phyloP scores from a whole-genome alignment of 2,797 vertebrate species.

The Spinus olivaceus region DNA sequence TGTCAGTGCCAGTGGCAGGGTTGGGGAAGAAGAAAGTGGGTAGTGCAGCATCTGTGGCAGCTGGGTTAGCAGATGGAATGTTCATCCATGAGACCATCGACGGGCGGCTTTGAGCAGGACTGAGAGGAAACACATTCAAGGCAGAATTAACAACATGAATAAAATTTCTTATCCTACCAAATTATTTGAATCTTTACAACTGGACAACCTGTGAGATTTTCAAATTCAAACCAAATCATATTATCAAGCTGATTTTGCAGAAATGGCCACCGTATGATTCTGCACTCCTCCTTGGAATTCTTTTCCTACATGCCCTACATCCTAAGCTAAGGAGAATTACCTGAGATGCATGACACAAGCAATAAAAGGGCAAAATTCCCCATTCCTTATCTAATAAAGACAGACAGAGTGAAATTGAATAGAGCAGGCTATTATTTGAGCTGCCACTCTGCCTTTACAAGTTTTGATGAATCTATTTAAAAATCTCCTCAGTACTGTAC shows the following conservation, averaged over 20 bases:
- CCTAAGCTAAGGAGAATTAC: background rate
- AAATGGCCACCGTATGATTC: background rate
- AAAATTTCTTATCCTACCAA: background rate
- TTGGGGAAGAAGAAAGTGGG: constrained; percentile 24
- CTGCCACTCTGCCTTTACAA: constrained; percentile 46
- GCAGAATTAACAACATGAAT: background rate
- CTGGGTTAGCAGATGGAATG: constrained; percentile 21
- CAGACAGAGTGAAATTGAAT: constrained; percentile 36
- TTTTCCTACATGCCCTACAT: background rate
- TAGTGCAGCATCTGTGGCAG: constrained; percentile 4
- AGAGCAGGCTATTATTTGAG: constrained; percentile 57
- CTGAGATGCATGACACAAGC: background rate
- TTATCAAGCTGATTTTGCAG: background rate
- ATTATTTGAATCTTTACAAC: background rate
- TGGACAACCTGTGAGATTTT: background rate
- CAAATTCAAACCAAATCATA: background rate
- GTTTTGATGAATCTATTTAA: constrained; percentile 60
- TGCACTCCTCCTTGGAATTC: background rate
- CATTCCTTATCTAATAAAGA: constrained; percentile 8
- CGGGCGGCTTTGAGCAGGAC: constrained; percentile 67
- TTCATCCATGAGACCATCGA: constrained; percentile 80
- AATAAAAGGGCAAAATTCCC: constrained; percentile 16
- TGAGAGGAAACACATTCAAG: background rate
- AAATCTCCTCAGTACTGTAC: background rate
- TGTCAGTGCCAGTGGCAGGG: constrained; percentile 62